phyloP scores from a whole-genome alignment of 2,797 vertebrate species.

The Harpagifer antarcticus region DNA sequence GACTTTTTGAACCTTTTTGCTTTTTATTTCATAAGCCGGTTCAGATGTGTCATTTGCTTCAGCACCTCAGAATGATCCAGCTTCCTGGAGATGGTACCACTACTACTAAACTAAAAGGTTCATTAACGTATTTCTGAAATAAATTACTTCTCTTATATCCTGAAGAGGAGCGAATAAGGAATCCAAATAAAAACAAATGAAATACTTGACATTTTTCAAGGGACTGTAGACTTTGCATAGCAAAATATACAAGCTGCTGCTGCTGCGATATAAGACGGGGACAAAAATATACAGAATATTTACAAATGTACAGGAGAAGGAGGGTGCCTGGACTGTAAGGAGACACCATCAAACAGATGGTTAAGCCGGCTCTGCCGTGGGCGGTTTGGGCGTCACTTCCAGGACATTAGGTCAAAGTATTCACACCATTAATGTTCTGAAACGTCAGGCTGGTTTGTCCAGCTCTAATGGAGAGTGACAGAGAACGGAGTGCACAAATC shows the following conservation, averaged over 20 bases:
- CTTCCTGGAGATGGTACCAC: not conserved
- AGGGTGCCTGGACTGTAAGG: conserved; percentile 18
- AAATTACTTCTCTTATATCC: conserved; percentile 23
- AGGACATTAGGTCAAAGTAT: conserved; percentile 23
- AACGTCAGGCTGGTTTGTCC: conserved; percentile 12
- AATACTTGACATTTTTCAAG: conserved; percentile 37
- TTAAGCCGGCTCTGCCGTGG: conserved; percentile 6
- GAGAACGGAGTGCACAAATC: conserved; percentile 44
- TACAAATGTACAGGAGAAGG: conserved; percentile 84
- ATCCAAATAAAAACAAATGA: conserved; percentile 51
- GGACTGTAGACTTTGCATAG: conserved; percentile 60
- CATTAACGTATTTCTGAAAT: conserved; percentile 16
- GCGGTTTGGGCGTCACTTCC: not conserved
- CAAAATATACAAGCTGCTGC: conserved; percentile 76
- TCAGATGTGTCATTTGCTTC: not conserved
- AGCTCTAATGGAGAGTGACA: not conserved
- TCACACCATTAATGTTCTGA: conserved; percentile 9
- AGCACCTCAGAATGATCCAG: not conserved
- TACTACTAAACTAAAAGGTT: conserved; percentile 34
- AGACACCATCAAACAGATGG: conserved; percentile 26
- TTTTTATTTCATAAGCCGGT: conserved; percentile 1
- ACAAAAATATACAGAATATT: conserved; percentile 82
- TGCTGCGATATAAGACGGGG: conserved; percentile 59
- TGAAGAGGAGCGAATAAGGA: conserved; percentile 22
- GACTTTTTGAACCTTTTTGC: not conserved